Base-by-base conservation (phyloP, 2,797 vertebrate species). In the Lacerta viridis region DNA sequence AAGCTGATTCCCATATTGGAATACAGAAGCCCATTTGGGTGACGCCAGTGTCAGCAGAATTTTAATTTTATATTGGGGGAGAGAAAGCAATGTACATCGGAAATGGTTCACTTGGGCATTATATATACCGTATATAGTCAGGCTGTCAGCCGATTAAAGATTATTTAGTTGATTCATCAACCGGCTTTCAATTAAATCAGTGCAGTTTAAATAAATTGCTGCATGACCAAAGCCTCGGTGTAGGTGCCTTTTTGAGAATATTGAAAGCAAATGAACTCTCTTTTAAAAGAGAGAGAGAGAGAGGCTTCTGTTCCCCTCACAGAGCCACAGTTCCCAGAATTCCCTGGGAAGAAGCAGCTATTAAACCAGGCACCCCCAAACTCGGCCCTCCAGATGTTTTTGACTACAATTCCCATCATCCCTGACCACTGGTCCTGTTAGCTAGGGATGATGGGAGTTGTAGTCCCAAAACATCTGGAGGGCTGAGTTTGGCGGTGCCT, bases 41-140 rank as follows among this genome's bases (percentile, higher is more conserved):
- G 64, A 23, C 27, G 8, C 17, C 15, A 3, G 15, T 17, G 23
- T 83, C 87, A 83, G 25, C 55, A 1, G 0, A 3, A 0, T 71
- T 84, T 77, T 79, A 74, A 17, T 43, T 41, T 43, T 77, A 33
- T 13, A 33, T 33, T 7, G 59, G 41, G 50, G 18, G 4, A 77
- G 74, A n/a, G 77, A 76, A 66, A 85, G 39, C 84, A 76, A 64
- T 59, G 3, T 4, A 27, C 36, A 25, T 7, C 11, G 11, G 7
- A n/a, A 59, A 87, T 36, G 87, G 59, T 29, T 43, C 39, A 11
- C 72, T 66, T 25, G 84, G 50, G 59, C 66, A 77, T 17, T 9
- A 61, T 61, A 50, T 50, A 33, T 33, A n/a, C n/a, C n/a, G n/a
- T n/a, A 33, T 33, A 83, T 84, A 43, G 69, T 33, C 25, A 75